phyloP scores from a whole-genome alignment of 2,797 vertebrate species.

The Spheniscus humboldti region DNA sequence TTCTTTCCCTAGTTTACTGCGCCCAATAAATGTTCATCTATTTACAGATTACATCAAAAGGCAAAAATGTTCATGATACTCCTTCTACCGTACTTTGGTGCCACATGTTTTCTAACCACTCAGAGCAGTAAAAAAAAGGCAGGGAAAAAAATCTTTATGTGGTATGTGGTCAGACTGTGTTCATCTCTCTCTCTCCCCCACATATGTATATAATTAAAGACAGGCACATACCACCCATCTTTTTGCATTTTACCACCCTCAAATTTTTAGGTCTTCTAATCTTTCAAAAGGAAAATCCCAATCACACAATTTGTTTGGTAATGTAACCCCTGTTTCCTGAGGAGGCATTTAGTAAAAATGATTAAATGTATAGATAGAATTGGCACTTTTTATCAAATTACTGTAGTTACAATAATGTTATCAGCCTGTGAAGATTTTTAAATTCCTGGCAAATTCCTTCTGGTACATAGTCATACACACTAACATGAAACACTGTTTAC shows the following conservation, averaged over 20 bases:
- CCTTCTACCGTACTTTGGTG: neutral
- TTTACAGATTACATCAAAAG: neutral
- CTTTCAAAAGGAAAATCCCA: neutral
- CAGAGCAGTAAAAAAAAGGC: neutral
- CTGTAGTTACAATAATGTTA: neutral
- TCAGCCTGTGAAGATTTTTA: neutral
- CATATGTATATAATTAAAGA: neutral
- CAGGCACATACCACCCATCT: neutral
- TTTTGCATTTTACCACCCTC: neutral
- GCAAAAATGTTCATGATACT: neutral
- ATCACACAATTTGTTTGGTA: neutral
- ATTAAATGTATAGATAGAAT: neutral
- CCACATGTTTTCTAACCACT: neutral
- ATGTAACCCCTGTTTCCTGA: neutral
- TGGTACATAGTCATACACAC: neutral
- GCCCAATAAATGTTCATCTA: neutral
- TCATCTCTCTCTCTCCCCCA: neutral
- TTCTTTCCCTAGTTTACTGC: neutral
- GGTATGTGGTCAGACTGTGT: neutral
- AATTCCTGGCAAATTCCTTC: neutral
- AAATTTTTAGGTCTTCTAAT: neutral
- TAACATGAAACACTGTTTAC: neutral
- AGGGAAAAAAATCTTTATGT: neutral
- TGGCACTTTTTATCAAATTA: neutral
- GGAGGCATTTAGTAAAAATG: neutral